Percentiles rank a stretch among this genome's conserved stretches.
Conservation (phyloP, 2,113 vertebrate genomes). For the Heterotilapia buettikoferi region DNA sequence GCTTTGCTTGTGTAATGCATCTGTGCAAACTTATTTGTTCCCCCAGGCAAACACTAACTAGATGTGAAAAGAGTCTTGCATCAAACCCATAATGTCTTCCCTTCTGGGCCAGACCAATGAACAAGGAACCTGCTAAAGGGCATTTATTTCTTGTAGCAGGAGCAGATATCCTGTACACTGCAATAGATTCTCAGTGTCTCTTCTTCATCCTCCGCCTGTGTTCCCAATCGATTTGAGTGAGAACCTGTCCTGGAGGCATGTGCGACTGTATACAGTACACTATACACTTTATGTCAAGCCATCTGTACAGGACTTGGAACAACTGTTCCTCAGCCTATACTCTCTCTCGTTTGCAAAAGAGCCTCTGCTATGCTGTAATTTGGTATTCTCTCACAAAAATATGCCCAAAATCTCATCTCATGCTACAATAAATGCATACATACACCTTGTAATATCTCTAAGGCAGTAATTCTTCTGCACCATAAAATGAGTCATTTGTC, state of each 20-base stretch:
- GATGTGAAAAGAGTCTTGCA: background rate
- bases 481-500: slow-evolving; percentile 57
- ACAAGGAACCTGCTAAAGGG: slow-evolving; percentile 10
- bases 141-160: slow-evolving; percentile 13
- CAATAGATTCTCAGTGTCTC: slow-evolving; percentile 10
- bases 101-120: slow-evolving; percentile 5
- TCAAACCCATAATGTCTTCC: background rate
- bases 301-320: background rate
- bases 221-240: slow-evolving; percentile 5
- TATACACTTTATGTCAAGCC: background rate
- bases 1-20: background rate
- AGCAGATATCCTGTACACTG: background rate
- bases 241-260: slow-evolving; percentile 27
- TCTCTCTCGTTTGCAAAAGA: slow-evolving; percentile 8
- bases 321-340: background rate
- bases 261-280: background rate
- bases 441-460: slow-evolving; percentile 46
- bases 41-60: background rate
- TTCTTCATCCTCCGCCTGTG: background rate
- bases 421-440: slow-evolving; percentile 44
- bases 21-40: background rate
- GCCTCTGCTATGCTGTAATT: slow-evolving; percentile 8
- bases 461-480: slow-evolving; percentile 45
- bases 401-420: slow-evolving; percentile 31
- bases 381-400: slow-evolving; percentile 18